These are phyloP conservation scores for Tribolium madens DNA, from an alignment of 1,140 invertebrate genomes.

Conservation along the genomic window DNA sequence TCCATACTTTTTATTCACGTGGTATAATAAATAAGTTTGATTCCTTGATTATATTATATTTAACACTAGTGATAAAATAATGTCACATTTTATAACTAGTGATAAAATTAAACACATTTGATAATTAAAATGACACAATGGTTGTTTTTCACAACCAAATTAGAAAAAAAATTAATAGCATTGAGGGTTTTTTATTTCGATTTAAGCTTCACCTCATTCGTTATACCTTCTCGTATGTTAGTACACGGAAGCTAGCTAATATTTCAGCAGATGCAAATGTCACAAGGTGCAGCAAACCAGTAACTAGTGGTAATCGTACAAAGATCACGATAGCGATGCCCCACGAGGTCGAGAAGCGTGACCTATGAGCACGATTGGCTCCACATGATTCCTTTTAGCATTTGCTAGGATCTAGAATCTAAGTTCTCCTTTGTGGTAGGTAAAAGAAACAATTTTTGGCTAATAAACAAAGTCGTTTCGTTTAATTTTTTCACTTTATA, in stretches of 20 bases:
- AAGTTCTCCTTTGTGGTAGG: not conserved
- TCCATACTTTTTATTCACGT: too few relatives aligned
- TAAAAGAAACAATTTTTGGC: not conserved
- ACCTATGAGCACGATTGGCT: conserved; percentile 27
- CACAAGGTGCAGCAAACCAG: conserved; percentile 14
- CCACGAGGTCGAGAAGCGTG: conserved; percentile 31
- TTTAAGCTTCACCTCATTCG: not conserved
- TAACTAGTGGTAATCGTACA: conserved; percentile 32
- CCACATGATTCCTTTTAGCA: conserved; percentile 21
- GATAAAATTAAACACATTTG: too few relatives aligned
- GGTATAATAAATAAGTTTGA: too few relatives aligned
- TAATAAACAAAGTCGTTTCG: not conserved
- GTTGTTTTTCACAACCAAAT: too few relatives aligned
- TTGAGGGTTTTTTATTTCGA: not conserved
- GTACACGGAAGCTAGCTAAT: conserved; percentile 38
- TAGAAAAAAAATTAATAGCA: too few relatives aligned
- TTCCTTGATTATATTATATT: too few relatives aligned
- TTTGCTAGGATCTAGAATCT: not conserved
- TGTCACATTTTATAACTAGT: too few relatives aligned
- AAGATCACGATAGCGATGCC: conserved; percentile 28
- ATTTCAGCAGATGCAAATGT: conserved; percentile 43
- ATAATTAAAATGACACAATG: too few relatives aligned
- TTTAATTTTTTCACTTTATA: not conserved
- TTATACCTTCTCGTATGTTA: not conserved
- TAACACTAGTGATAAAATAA: too few relatives aligned